Base-by-base conservation (phyloP, 2,113 vertebrate genomes). In the Passer domesticus region DNA sequence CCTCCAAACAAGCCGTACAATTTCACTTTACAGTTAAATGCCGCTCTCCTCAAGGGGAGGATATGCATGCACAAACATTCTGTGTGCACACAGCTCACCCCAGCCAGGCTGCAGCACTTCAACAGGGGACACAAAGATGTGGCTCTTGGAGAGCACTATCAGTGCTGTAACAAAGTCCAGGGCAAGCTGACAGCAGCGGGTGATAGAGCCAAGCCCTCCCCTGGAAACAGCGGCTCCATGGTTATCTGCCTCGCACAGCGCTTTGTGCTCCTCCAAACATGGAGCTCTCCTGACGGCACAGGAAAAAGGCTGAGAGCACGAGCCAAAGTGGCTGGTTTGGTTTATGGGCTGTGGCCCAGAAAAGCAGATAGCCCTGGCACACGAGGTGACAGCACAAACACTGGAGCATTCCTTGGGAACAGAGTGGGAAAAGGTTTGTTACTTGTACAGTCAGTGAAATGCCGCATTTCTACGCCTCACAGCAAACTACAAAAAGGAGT, bases 81-180 rank as follows among this genome's bases (percentile, higher is more conserved):
- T 80, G 28, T 0, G 7, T 2, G 37, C 85, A 62, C 25, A 18
- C 24, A 69, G 55, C 53, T 50, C 76, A 91, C 41, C 37, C 30
- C 74, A 78, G 43, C 22, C 66, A 56, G 30, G 6, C 18, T 39
- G 44, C 10, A 52, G 59, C 79, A 55, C 28, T 55, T 86, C 62
- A 72, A 11, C 31, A n/a, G n/a, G 43, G n/a, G 39, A 84, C 67
- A 60, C 68, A 63, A 30, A 89, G 75, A 88, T 64, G 35, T 46
- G 56, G 35, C 59, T 85, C 87, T 78, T 37, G 37, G 52, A 91
- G 62, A 63, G 70, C 83, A 15, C 83, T 94, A 95, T 94, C 94
- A 85, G 78, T 3, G 21, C 67, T 67, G 23, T 82, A 94, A 92
- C 94, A 94, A 97, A 93, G 81, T 33, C 78, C 91, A 94, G 52